Evolutionary conservation across 2,888 invertebrate species (phyloP).

Genomic region (Stegophylla sp.): DNA sequence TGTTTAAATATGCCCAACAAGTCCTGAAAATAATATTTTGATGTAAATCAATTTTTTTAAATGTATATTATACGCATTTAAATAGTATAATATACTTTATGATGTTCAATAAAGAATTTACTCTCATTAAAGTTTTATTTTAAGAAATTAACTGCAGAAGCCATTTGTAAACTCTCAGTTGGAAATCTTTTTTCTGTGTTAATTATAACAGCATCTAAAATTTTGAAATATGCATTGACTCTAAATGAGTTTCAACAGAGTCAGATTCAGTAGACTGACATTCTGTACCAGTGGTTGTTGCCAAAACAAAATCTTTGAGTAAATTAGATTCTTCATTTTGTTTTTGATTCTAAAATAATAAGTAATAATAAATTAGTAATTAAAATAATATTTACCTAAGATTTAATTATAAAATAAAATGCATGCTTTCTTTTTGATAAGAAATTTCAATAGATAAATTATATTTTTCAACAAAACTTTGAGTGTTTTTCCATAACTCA

Average conservation of each 20-base stretch:
- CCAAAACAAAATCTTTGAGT: neutral
- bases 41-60: neutral
- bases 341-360: slow-evolving; percentile 13
- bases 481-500: neutral
- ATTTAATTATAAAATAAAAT: neutral
- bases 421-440: neutral
- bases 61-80: neutral
- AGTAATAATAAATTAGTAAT: neutral
- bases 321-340: slow-evolving; percentile 1
- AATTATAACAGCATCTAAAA: neutral
- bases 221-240: slow-evolving; percentile 4
- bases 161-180: too few relatives aligned
- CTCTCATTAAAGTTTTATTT: too few relatives aligned
- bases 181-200: too few relatives aligned
- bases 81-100: neutral
- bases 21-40: neutral
- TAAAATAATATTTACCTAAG: slow-evolving; percentile 7
- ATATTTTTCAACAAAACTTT: too few relatives aligned
- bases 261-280: slow-evolving; percentile 11
- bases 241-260: slow-evolving; percentile 4
- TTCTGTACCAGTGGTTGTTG: slow-evolving; percentile 4
- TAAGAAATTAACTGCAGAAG: too few relatives aligned
- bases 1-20: slow-evolving; percentile 19
- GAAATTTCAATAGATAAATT: neutral
- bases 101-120: too few relatives aligned